phyloP scores from a whole-genome alignment of 2,113 vertebrate genomes.

The Nothoprocta pentlandii region DNA sequence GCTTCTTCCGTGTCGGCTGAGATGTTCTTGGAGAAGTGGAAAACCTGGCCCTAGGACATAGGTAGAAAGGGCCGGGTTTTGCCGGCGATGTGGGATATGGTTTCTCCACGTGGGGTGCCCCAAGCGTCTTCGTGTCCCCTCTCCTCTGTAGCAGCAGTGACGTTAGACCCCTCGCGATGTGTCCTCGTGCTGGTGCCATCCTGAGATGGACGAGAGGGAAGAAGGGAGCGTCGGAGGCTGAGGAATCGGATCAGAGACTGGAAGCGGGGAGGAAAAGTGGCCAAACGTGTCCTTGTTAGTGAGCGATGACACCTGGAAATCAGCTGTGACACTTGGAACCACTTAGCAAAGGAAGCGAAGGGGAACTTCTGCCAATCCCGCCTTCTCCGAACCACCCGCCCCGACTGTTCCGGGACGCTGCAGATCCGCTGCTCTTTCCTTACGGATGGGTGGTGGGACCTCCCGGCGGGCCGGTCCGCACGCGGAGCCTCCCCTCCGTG shows the following conservation, averaged over 20 bases:
- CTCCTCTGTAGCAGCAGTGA: background rate
- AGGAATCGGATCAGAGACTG: background rate
- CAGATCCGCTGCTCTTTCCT: background rate
- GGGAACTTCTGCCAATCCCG: background rate
- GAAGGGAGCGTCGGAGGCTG: background rate
- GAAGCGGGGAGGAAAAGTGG: background rate
- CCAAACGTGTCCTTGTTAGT: background rate
- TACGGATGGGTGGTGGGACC: background rate
- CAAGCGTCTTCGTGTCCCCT: rapidly evolving
- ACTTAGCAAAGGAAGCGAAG: background rate
- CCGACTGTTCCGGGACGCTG: background rate
- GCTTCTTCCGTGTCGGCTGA: rapidly evolving
- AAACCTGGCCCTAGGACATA: rapidly evolving
- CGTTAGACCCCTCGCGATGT: background rate
- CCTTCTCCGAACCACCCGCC: background rate
- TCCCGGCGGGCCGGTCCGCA: too few relatives aligned
- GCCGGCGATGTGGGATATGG: too few relatives aligned
- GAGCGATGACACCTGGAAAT: background rate
- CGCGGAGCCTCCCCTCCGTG: too few relatives aligned
- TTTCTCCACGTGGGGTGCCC: background rate
- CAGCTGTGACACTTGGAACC: background rate
- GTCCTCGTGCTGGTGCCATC: background rate
- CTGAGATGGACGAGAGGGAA: background rate
- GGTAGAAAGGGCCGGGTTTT: background rate
- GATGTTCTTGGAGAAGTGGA: background rate